Base-by-base conservation (phyloP, 2,888 invertebrate species). In the Abrostola triplasia region DNA sequence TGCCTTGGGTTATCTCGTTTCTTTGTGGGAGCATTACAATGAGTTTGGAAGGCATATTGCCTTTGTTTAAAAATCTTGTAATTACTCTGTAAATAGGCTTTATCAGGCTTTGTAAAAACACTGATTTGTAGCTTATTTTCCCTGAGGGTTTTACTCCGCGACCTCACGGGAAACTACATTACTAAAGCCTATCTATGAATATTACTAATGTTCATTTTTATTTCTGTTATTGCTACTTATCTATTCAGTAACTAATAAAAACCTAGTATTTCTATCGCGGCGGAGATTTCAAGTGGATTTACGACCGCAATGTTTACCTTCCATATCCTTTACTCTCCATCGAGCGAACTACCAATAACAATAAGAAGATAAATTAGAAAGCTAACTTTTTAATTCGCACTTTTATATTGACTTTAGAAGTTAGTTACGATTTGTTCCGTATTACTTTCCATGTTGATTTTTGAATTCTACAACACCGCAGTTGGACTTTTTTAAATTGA, bases 271-370 rank as follows among this genome's bases (percentile, higher is more conserved):
- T 72, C 57, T 48, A 52, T 64, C 42, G 9, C 62, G 59, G 59
- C 63, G 57, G 64, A 67, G 58, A 70, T 67, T 77, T 66, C 64
- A 47, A 47, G 61, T 55, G n/a, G 51, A 49, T 70, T 76, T 76
- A 77, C 63, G 77, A 59, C 64, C 55, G 62, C 70, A 51, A 51
- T 76, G 72, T 75, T 75, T 78, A 76, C 77, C 66, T 61, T 53
- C 70, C 67, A 70, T 70, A 65, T 70, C 62, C 57, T 77, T 77
- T 73, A 79, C 70, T 64, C 67, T 60, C 51, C 37, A 57, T 24
- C 62, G 60, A 73, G 68, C 70, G 64, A 70, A 68, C 72, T 71
- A 61, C 67, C 57, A 62, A 62, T 61, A 68, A 67, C 60, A 67
- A 59, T 71, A 67, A 67, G 44, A 64, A 55, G 57, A 44, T 64